Evolutionary conservation across 2,113 vertebrate species (phyloP), one percentile per base, ranked within the genome.

Genomic region (Sinocyclocheilus grahami): DNA sequence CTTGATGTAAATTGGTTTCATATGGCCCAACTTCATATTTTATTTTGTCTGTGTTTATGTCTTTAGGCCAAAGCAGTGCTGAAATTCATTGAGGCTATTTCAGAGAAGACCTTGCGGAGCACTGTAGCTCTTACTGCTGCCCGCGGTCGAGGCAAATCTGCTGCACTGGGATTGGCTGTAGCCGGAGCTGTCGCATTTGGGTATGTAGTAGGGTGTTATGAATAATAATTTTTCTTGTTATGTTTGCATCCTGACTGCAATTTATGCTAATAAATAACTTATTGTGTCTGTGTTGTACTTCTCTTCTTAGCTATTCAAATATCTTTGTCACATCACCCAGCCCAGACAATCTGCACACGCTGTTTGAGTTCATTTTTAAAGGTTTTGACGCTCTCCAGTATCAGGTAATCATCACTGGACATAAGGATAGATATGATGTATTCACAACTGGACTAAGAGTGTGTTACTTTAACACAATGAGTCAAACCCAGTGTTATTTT

Each of bases 361-460:
- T 99, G 80, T 99, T 99, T 93, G 98, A 99, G 87, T 99, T 99
- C 91, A 94, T 99, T 74, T 99, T 99, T 92, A 99, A 99, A 94
- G 98, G 98, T 72, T 99, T 99, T 86, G 98, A 99, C 91, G 94
- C 95, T 0, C 93, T 99, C 84, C 96, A 97, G 22, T 97, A 97
- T 86, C 95, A 97, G 96, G 96, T 97, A 84, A 91, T 92, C 58
- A n/a, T 62, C 33, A 80, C 9, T 55, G 16, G 1, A 12, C 22
- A 80, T 33, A 10, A 30, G 14, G 5, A 0, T 27, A 18, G 14
- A 90, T 92, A 93, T 86, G n/a, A 90, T 93, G 1, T 55, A 16
- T 46, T 46, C 42, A 46, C 42, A 46, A 46, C 42, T 46, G 42
- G 42, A 46, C 42, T 51, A 30, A 53, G 1, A 30, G n/a, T 18